phyloP scores from a whole-genome alignment of 2,888 invertebrate species.

The Chorisops tibialis region DNA sequence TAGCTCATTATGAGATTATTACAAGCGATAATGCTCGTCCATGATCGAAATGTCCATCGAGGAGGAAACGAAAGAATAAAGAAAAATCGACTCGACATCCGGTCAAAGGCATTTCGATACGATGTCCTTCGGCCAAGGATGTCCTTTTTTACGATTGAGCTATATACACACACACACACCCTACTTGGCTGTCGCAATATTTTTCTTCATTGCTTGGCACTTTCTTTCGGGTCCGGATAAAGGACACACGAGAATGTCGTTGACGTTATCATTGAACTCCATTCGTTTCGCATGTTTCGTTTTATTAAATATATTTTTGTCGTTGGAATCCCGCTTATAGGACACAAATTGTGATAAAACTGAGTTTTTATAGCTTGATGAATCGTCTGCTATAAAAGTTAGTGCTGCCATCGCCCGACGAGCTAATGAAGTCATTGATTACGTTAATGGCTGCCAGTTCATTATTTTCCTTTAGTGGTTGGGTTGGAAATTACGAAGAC shows the following conservation, averaged over 20 bases:
- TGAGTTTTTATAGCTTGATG: constrained; percentile 5
- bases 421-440: constrained; percentile 16
- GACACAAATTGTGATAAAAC: constrained; percentile 19
- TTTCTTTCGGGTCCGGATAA: constrained; percentile 11
- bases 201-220: constrained; percentile 16
- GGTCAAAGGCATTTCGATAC: constrained; percentile 7
- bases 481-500: no score
- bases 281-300: constrained; percentile 30
- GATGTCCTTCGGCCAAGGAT: constrained; percentile 1
- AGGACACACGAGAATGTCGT: not conserved
- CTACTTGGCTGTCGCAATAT: not conserved
- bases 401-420: not conserved
- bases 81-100: constrained; percentile 20
- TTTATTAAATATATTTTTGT: constrained; percentile 28
- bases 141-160: constrained; percentile 3
- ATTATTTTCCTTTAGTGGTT: not conserved
- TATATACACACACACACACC: not conserved
- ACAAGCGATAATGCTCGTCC: constrained; percentile 26
- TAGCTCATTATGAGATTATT: constrained; percentile 33
- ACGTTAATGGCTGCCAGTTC: no score
- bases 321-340: not conserved
- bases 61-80: constrained; percentile 18
- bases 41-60: constrained; percentile 28
- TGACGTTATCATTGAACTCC: constrained; percentile 28
- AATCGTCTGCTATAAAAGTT: not conserved